A percentile compares a stretch with the other conserved stretches of the same genome.
Evolutionary conservation across 2,888 invertebrate species (phyloP).

Genomic region (Caenorhabditis becei): DNA sequence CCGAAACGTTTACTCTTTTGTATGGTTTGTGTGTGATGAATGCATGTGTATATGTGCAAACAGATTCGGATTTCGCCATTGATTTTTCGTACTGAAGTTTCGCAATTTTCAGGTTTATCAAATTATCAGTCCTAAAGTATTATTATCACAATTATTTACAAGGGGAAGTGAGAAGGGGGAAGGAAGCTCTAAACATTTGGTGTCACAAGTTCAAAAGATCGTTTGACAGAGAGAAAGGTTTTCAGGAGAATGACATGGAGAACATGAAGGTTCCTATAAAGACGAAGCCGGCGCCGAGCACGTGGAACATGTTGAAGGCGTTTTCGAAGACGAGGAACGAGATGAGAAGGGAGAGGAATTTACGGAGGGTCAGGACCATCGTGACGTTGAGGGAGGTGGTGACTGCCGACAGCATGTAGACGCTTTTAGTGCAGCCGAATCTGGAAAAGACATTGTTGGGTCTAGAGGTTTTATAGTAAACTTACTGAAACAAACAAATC

Average conservation of each 20-base stretch:
- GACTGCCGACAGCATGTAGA: conserved; percentile 94
- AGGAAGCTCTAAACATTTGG: background rate
- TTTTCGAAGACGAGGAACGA: conserved; percentile 95
- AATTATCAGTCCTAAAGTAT: background rate
- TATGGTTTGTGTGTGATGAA: background rate
- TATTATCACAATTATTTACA: background rate
- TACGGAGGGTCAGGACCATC: conserved; percentile 93
- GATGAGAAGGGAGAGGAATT: conserved; percentile 93
- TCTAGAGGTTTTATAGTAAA: background rate
- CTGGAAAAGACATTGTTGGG: conserved; percentile 82
- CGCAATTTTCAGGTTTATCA: no score
- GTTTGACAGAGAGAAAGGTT: background rate
- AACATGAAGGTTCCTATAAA: conserved; percentile 95
- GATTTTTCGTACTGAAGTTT: no score
- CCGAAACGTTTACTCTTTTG: background rate
- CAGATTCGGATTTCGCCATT: background rate
- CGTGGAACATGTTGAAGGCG: conserved; percentile 92
- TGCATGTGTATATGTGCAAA: conserved; percentile 6
- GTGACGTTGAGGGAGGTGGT: conserved; percentile 92
- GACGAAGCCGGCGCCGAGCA: conserved; percentile 92
- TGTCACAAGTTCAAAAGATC: background rate
- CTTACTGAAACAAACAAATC: conserved; percentile 71
- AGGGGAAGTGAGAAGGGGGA: no score
- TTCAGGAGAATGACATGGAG: conserved; percentile 83
- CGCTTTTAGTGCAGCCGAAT: conserved; percentile 88